Evolutionary conservation across 2,888 invertebrate genomes (phyloP), one percentile per base, ranked within the genome.

Genomic region (Lycaena phlaeas): DNA sequence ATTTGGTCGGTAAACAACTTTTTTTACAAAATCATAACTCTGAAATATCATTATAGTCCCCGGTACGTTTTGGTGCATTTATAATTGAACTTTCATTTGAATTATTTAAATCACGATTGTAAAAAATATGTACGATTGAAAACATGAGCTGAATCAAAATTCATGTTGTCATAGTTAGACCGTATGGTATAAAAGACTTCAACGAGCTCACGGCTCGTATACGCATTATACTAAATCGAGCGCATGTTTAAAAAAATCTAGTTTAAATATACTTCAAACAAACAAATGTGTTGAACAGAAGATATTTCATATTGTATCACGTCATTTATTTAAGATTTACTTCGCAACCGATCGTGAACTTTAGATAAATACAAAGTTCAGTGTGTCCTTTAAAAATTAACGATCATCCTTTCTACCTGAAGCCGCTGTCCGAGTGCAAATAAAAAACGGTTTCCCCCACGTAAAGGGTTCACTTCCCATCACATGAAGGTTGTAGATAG

Each of bases 391-490:
- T 73, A 82, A 84, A 84, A 82, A 81, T 77, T 81, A 77, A 77
- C 78, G 78, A 82, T 78, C 77, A 78, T 82, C 77, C 75, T 81
- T 77, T 78, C 74, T 82, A 86, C 86, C 86, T 86, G 85, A 75
- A 72, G 76, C 73, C 74, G 84, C 74, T 79, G 79, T 78, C 84
- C 85, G 76, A 84, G 73, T 73, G 79, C 85, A 82, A 79, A 82
- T 84, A 85, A 79, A 84, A 85, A 86, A 85, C 74, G 68, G 78
- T 78, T 77, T 78, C 79, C 68, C 68, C 74, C 66, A 67, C 77
- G 71, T 77, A 84, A 85, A 85, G 86, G 86, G 86, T 86, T 86
- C 77, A 86, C 84, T 86, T 86, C 87, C 86, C 85, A 86, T 84
- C 76, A 70, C 71, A 68, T 64, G 68, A 67, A 73, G 69, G 68